phyloP scores from a whole-genome alignment of 1,140 invertebrate genomes.

The Battus philenor region DNA sequence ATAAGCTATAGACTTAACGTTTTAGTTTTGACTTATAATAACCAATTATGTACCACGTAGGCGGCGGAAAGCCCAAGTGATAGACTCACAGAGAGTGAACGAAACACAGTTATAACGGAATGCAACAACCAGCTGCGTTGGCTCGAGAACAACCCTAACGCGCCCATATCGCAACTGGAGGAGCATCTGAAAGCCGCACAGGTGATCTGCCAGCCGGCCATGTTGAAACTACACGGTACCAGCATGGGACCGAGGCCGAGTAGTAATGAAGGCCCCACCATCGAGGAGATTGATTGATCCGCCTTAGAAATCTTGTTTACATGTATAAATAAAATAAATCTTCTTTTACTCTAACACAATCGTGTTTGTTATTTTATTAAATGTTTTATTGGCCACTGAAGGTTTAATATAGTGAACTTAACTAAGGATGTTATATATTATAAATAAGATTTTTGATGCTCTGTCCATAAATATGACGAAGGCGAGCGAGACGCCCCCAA shows the following conservation, averaged over 20 bases:
- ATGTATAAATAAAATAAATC: constrained; percentile 15
- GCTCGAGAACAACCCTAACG: constrained; percentile 80
- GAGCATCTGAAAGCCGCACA: constrained; percentile 84
- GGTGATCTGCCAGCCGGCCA: constrained; percentile 82
- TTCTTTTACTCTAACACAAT: too few species aligned
- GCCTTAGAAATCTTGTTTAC: neutral
- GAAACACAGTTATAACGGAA: constrained; percentile 77
- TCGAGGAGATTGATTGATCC: constrained; percentile 49
- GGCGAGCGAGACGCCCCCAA: too few species aligned
- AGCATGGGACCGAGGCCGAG: constrained; percentile 26
- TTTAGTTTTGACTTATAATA: too few species aligned
- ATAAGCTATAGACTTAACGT: too few species aligned
- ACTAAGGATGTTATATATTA: too few species aligned
- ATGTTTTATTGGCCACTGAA: constrained; percentile 29
- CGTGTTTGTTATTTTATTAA: constrained; percentile 18
- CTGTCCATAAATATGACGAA: too few species aligned
- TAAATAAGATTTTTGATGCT: too few species aligned
- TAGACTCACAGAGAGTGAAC: constrained; percentile 79
- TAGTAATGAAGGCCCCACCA: constrained; percentile 38
- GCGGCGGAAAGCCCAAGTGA: constrained; percentile 81
- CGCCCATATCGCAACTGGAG: constrained; percentile 87
- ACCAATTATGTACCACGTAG: too few species aligned
- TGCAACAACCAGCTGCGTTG: constrained; percentile 77
- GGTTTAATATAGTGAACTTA: too few species aligned
- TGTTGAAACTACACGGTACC: constrained; percentile 85